Conservation (phyloP, 2,113 vertebrate species). For the Agapornis roseicollis region DNA sequence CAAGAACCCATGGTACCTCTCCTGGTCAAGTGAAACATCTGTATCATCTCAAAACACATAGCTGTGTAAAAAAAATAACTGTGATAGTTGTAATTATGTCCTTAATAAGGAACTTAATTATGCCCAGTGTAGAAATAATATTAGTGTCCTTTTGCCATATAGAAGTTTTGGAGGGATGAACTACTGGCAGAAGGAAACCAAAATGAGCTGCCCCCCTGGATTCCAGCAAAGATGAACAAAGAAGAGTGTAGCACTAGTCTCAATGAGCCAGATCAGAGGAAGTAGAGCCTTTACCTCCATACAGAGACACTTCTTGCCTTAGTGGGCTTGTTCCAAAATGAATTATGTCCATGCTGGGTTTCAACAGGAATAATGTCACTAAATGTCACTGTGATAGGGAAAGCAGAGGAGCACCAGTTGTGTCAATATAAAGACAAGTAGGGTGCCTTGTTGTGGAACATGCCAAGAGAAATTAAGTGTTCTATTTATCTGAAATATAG, state of each 20-base stretch:
- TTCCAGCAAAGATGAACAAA: background rate
- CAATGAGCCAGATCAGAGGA: background rate
- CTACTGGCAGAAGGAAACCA: background rate
- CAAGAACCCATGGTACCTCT: background rate
- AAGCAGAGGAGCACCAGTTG: background rate
- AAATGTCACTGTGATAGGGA: background rate
- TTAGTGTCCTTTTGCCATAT: background rate
- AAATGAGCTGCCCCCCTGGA: background rate
- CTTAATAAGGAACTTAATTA: background rate
- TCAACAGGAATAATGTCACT: background rate
- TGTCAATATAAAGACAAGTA: conserved; percentile 47
- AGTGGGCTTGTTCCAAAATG: background rate
- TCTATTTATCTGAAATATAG: conserved; percentile 61
- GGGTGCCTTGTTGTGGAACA: conserved; percentile 4
- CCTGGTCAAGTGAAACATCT: background rate
- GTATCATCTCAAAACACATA: background rate
- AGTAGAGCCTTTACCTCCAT: background rate
- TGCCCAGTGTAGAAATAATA: background rate
- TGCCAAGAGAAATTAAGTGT: conserved; percentile 56
- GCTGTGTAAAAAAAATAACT: background rate
- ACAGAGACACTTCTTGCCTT: background rate
- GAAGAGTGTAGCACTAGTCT: background rate
- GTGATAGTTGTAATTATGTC: background rate
- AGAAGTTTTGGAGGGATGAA: background rate
- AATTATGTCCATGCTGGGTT: background rate